Percentiles rank a stretch among this genome's conserved stretches.
Conservation (phyloP, 2,888 invertebrate genomes). For the Mongoloraphidia duomilia region DNA sequence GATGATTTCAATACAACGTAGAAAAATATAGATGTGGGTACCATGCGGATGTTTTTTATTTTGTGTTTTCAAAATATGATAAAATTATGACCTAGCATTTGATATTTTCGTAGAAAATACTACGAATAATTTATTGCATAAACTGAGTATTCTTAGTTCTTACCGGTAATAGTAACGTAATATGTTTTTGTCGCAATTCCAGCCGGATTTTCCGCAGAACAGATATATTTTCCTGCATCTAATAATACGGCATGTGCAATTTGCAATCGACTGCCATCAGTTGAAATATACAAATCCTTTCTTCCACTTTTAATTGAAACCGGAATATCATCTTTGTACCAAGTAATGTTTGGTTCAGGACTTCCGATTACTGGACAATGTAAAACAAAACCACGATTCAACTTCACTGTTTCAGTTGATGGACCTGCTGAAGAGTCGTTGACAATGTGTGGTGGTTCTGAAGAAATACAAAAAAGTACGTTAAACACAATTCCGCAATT, state of each 20-base stretch:
- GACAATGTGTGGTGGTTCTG: slow-evolving; percentile 5
- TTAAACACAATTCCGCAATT: neutral
- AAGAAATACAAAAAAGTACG: too few species aligned
- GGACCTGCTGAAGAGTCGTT: neutral
- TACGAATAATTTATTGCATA: neutral
- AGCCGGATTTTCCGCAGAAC: slow-evolving; percentile 38
- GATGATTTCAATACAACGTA: too few species aligned
- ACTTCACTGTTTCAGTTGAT: slow-evolving; percentile 11
- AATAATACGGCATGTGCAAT: slow-evolving; percentile 30
- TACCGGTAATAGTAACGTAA: slow-evolving; percentile 28
- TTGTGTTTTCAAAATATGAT: too few species aligned
- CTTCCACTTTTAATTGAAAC: slow-evolving; percentile 2
- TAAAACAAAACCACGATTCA: slow-evolving; percentile 32
- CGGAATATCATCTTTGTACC: slow-evolving; percentile 35
- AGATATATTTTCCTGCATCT: slow-evolving; percentile 43
- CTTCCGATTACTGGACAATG: slow-evolving; percentile 41
- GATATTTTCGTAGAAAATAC: too few species aligned
- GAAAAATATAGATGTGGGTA: too few species aligned
- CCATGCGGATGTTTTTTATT: too few species aligned
- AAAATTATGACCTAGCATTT: too few species aligned
- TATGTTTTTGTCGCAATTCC: slow-evolving; percentile 32
- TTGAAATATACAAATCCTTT: slow-evolving; percentile 21
- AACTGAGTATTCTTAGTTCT: neutral
- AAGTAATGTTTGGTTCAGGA: slow-evolving; percentile 40
- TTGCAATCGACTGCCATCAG: slow-evolving; percentile 29